Base-by-base conservation (phyloP, 1,140 invertebrate genomes). In the Drosophila insularis region DNA sequence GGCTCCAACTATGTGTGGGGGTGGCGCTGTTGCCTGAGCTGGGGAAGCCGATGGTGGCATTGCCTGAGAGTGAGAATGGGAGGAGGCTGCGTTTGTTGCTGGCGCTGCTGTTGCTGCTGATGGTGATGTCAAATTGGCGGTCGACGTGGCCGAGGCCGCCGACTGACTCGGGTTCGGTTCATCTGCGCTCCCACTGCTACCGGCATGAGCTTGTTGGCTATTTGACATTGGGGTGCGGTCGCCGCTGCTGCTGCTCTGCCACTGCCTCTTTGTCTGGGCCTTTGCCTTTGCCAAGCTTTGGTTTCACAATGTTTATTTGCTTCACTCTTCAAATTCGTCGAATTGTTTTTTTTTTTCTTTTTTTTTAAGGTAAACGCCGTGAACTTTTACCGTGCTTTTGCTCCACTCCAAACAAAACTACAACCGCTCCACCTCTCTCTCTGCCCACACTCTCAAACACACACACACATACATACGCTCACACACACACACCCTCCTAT, bases 151-250 rank as follows among this genome's bases (percentile, higher is more conserved):
- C 69, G 54, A 43, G 61, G 35, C 60, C 31, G 67, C 21, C 43
- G 59, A 60, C 54, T 69, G 68, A 32, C 66, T 77, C 56, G 63
- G 67, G 65, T 59, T 89, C 71, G 84, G 64, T 63, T 89, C 84
- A 71, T 89, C 82, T 77, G 81, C 63, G 80, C 81, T 86, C 78
- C 76, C 86, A 74, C 84, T 89, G 68, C 79, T 81, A 71, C 84
- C 78, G 81, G 80, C 82, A 74, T 91, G 89, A 64, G 72, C 80
- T 91, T 91, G 90, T 91, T 91, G 90, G 74, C 82, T 91, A 86
- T 86, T 91, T 90, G 90, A 91, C 90, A 91, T 91, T 89, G 80
- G 85, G 85, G 85, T 73, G 85, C 85, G 85, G 85, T 89, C 82
- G 81, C 84, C 73, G 70, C 75, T 76, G 80, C 64, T 72, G 55